A percentile compares a stretch with the other conserved stretches of the same genome.
Conservation (phyloP, 2,888 invertebrate species). For the Blera fallax region DNA sequence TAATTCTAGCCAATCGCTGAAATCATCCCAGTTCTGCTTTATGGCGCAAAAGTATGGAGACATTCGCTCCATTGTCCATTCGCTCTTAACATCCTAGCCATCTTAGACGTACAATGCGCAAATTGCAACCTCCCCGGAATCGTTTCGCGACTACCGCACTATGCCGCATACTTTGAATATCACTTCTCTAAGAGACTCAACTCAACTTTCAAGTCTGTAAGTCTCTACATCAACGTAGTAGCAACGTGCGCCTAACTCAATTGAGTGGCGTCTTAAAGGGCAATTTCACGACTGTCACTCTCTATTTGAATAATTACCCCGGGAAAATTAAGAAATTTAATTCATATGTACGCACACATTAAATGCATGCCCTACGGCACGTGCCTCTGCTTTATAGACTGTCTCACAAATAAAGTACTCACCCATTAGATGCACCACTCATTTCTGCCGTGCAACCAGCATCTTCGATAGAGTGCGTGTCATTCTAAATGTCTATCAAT, state of each 20-base stretch:
- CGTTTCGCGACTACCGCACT: no score
- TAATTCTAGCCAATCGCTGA: no score
- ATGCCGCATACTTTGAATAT: no score
- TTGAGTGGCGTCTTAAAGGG: conserved; percentile 35
- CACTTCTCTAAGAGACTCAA: no score
- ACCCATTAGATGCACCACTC: conserved; percentile 45
- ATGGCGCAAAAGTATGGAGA: no score
- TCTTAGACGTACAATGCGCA: no score
- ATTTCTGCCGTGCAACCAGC: conserved; percentile 1
- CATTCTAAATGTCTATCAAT: conserved; percentile 71
- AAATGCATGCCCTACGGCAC: conserved; percentile 32
- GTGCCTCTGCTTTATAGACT: conserved; percentile 12
- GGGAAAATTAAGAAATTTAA: conserved; percentile 45
- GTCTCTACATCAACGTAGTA: no score
- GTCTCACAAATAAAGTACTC: conserved; percentile 15
- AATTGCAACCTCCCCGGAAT: no score
- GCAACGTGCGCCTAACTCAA: neutral
- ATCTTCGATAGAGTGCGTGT: conserved; percentile 65
- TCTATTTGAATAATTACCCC: conserved; percentile 53
- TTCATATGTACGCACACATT: conserved; percentile 6
- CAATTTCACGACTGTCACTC: conserved; percentile 65
- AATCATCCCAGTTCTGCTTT: no score
- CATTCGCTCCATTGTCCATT: no score
- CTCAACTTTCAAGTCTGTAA: no score
- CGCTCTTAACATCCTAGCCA: no score